Evolutionary conservation across 2,797 vertebrate species (phyloP), one percentile per base, ranked within the genome.

Genomic region (Carapus acus): DNA sequence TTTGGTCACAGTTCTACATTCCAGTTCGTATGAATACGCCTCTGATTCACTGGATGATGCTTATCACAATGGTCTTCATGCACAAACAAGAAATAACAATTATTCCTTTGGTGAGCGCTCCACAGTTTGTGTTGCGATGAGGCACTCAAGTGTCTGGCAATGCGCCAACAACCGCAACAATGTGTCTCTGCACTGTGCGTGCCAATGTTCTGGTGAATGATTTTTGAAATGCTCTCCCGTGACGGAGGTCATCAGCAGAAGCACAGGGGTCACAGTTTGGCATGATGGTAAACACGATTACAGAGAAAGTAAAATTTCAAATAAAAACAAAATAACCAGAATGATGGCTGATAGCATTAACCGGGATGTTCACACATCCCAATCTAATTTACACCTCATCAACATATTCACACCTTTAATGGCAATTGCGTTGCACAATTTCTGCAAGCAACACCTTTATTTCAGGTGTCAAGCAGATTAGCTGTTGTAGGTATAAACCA

Each of bases 141-240:
- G 36, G n/a, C 34, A 6, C 24, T 23, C 7, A 0, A 27, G 62
- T 63, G 15, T 68, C 67, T 72, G 54, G 66, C 66, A 24, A 11
- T 1, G 58, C 59, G 31, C 31, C 9, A 15, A 16, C 24, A 13
- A 37, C 7, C 7, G 12, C n/a, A n/a, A n/a, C n/a, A n/a, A n/a
- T n/a, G 7, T 44, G 57, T 44, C 49, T 60, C 43, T 22, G 0
- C 27, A 8, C 54, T 16, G 3, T 29, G 4, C 7, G 8, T 3
- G 15, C n/a, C 27, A 33, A 51, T 42, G 33, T 22, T 8, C 16
- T 20, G 43, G 58, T 68, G 60, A 61, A 31, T 70, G 49, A 68
- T 12, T 20, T 21, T 24, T 9, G 4, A 42, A 34, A 16, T n/a
- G 41, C 9, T 11, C 1, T n/a, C 53, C 7, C 18, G 47, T 67